These are phyloP conservation scores for Anagrus nilaparvatae DNA, from an alignment of 1,140 invertebrate species.

Conservation along the genomic window DNA sequence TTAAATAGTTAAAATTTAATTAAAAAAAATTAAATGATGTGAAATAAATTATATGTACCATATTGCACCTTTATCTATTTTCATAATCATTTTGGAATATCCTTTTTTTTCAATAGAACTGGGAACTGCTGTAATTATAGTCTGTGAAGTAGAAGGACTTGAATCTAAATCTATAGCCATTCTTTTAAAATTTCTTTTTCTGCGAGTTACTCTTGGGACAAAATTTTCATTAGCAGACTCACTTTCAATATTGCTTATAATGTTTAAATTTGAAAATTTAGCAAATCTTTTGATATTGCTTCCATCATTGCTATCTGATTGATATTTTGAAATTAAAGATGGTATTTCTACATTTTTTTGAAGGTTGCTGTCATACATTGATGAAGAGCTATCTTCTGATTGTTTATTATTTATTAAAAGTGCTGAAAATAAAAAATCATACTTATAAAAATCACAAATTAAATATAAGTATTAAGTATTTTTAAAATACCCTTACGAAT, in stretches of 20 bases:
- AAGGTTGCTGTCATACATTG: conserved; percentile 34
- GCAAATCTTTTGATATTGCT: conserved; percentile 40
- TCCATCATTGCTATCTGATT: conserved; percentile 39
- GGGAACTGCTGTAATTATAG: conserved; percentile 27
- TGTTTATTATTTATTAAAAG: conserved; percentile 32
- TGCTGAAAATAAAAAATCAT: conserved; percentile 27
- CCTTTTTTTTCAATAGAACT: conserved; percentile 43
- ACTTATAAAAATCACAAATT: no score
- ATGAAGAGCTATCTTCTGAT: conserved; percentile 40
- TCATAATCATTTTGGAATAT: conserved; percentile 40
- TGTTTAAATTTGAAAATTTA: conserved; percentile 36
- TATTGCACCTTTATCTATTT: conserved; percentile 43
- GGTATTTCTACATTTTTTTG: conserved; percentile 26
- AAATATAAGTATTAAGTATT: no score
- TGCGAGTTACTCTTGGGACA: conserved; percentile 44
- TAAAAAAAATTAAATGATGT: conserved; percentile 3
- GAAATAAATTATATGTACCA: no score
- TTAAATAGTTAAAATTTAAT: conserved; percentile 18
- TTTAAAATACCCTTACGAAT: conserved; percentile 51
- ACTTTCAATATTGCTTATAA: conserved; percentile 43
- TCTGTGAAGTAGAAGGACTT: conserved; percentile 42
- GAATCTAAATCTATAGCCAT: conserved; percentile 75
- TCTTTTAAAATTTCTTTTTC: conserved; percentile 80
- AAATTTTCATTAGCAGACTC: conserved; percentile 50
- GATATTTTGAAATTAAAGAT: conserved; percentile 24